phyloP scores from a whole-genome alignment of 1,140 invertebrate species.

The Plutomurus gul region DNA sequence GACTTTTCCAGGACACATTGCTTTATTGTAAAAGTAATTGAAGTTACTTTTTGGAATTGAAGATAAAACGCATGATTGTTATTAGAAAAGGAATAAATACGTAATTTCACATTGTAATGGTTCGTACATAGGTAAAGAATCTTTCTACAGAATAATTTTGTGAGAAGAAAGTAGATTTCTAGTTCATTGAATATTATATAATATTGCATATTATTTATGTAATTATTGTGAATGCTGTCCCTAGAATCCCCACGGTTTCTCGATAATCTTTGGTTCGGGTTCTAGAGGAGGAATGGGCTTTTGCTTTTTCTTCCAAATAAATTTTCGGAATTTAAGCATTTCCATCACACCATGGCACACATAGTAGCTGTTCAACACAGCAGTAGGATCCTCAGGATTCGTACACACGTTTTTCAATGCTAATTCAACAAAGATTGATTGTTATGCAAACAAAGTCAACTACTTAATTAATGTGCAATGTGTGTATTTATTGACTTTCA shows the following conservation, averaged over 20 bases:
- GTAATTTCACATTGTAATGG: no score
- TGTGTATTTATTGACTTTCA: neutral
- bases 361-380: conserved; percentile 36
- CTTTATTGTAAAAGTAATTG: no score
- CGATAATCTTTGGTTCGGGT: neutral
- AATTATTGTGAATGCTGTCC: no score
- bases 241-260: neutral
- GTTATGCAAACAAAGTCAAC: neutral
- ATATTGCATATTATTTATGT: no score
- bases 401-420: conserved; percentile 33
- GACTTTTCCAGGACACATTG: no score
- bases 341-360: conserved; percentile 38
- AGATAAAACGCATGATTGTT: no score
- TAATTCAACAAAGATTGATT: neutral
- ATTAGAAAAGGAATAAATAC: no score
- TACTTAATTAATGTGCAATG: neutral
- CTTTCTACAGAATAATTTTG: no score
- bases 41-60: no score
- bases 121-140: no score
- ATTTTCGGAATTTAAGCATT: conserved; percentile 43
- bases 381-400: conserved; percentile 3
- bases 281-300: conserved; percentile 11
- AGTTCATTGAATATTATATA: no score
- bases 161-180: no score
- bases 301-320: conserved; percentile 46